These are phyloP conservation scores for Oxyura jamaicensis DNA, from an alignment of 2,113 vertebrate species.

Conservation along the genomic window DNA sequence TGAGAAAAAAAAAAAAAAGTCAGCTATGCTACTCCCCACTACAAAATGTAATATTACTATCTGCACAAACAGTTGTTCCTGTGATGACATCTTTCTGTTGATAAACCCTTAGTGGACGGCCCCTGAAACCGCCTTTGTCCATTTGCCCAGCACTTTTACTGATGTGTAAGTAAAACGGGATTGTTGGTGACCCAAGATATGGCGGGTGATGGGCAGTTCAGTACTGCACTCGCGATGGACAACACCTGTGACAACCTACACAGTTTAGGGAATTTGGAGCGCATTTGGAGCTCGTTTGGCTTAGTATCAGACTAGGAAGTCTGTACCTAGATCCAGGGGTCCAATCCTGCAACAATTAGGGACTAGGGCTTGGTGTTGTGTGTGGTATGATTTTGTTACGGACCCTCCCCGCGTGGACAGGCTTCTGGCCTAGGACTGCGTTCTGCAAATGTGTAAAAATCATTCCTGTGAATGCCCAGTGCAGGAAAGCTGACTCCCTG, in stretches of 20 bases:
- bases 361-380: fast-evolving
- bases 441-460: neutral
- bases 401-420: fast-evolving
- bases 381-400: fast-evolving
- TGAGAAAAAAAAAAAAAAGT: neutral
- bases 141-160: neutral
- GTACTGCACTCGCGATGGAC: fast-evolving
- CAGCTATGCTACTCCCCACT: neutral
- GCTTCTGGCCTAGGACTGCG: neutral
- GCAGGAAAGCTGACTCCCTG: neutral
- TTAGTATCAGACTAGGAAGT: neutral
- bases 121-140: neutral
- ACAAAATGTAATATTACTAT: neutral
- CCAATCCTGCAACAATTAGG: neutral
- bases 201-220: neutral
- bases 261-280: neutral
- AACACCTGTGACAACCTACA: neutral
- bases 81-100: neutral
- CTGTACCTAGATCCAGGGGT: fast-evolving
- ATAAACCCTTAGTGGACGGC: neutral
- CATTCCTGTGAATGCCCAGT: fast-evolving
- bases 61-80: neutral
- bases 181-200: neutral
- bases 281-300: neutral
- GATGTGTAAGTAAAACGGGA: neutral